These are phyloP conservation scores for Laothoe populi DNA, from an alignment of 2,888 invertebrate species.

Conservation along the genomic window DNA sequence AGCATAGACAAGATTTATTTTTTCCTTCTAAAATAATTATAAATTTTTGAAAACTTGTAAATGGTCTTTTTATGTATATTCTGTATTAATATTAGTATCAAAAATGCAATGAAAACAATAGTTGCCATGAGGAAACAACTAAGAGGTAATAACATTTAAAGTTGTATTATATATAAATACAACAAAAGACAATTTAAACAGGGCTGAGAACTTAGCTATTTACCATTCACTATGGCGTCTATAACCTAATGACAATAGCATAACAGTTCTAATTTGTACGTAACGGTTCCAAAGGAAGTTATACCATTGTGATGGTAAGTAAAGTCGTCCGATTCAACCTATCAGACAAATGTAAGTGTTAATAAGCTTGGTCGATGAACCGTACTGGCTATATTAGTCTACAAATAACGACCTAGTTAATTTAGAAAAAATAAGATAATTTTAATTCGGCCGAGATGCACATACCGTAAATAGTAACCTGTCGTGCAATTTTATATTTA, in stretches of 20 bases:
- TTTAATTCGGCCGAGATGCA: slow-evolving; percentile 7
- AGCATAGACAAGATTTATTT: too few relatives aligned
- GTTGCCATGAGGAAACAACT: too few relatives aligned
- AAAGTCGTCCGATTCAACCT: slow-evolving; percentile 17
- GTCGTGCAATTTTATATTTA: slow-evolving; percentile 6
- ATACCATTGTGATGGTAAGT: slow-evolving; percentile 15
- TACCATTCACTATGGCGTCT: neutral
- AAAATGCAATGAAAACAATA: too few relatives aligned
- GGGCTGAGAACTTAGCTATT: neutral
- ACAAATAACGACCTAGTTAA: neutral
- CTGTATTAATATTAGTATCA: too few relatives aligned
- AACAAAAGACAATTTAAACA: too few relatives aligned
- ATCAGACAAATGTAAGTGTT: slow-evolving; percentile 15
- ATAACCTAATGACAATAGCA: neutral
- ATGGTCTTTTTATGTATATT: too few relatives aligned
- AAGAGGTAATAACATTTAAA: too few relatives aligned
- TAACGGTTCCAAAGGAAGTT: slow-evolving; percentile 17
- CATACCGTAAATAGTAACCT: neutral
- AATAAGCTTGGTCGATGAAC: slow-evolving; percentile 19
- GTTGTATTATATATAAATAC: too few relatives aligned
- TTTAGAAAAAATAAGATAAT: neutral
- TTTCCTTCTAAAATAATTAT: too few relatives aligned
- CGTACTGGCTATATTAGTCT: neutral
- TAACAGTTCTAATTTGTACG: slow-evolving; percentile 5
- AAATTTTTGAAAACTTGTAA: too few relatives aligned